phyloP scores from a whole-genome alignment of 2,797 vertebrate genomes.

The Hyperoplus immaculatus region DNA sequence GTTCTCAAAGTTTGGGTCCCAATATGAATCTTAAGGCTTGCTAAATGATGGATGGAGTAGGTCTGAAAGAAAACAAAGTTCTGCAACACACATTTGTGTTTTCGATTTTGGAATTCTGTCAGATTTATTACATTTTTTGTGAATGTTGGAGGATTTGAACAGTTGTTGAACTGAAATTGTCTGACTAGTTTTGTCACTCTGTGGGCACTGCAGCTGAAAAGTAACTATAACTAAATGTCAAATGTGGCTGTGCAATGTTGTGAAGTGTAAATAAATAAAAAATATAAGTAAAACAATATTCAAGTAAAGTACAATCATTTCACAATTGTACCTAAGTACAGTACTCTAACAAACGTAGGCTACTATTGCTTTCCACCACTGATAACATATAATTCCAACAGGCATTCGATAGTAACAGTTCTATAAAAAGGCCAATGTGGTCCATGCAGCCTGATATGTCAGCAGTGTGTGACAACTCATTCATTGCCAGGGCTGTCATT shows the following conservation, averaged over 20 bases:
- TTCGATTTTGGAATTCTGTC: background rate
- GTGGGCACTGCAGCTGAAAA: background rate
- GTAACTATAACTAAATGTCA: background rate
- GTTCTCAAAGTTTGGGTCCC: background rate
- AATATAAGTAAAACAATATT: background rate
- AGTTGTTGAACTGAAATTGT: background rate
- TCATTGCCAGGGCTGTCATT: conserved; percentile 43
- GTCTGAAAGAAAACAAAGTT: no score
- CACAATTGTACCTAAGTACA: background rate
- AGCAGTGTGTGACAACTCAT: conserved; percentile 44
- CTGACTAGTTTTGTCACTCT: background rate
- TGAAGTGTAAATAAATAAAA: background rate
- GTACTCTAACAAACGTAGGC: background rate
- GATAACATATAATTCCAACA: background rate
- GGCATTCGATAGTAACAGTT: background rate
- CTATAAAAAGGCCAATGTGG: conserved; percentile 10
- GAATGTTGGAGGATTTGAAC: background rate
- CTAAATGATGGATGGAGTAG: background rate
- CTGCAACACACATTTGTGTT: background rate
- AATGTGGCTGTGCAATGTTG: background rate
- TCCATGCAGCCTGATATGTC: conserved; percentile 25
- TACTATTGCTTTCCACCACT: background rate
- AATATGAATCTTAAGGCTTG: background rate
- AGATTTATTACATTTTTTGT: background rate
- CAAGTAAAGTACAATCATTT: background rate